Evolutionary conservation across 2,888 invertebrate genomes (phyloP), one percentile per base, ranked within the genome.

Genomic region (Megaustenia siamemsis): DNA sequence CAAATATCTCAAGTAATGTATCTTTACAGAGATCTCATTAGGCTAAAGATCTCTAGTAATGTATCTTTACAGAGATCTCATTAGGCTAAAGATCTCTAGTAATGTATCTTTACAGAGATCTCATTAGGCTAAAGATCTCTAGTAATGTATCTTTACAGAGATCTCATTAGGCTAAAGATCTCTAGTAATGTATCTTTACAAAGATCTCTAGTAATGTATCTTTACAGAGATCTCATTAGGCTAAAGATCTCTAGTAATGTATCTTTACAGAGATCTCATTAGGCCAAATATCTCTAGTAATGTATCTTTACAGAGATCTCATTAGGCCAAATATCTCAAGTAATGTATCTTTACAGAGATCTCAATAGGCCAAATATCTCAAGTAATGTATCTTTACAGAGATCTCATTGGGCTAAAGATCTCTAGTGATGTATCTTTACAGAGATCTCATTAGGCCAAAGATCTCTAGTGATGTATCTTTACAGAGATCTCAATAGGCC

Each of bases 81-180:
- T 38, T 21, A 18, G 5, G 28, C 60, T 60, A n/a, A n/a, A n/a
- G n/a, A 24, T 3, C n/a, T 60, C 60, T 60, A 60, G 3, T n/a
- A n/a, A 60, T n/a, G n/a, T 60, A 60, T 60, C 60, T 69, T 24
- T 18, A 24, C 38, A 69, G 38, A 69, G 38, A 69, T 40, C 68
- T 40, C 6, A 40, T 38, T 21, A 18, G 5, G 28, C 60, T 60
- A n/a, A n/a, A n/a, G n/a, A 24, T 3, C n/a, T 60, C 60, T 60
- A 60, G 3, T n/a, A n/a, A 60, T n/a, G n/a, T 60, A 60, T 60
- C 60, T 69, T 24, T 18, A 24, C 38, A 69, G 38, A 69, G 38
- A 69, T 40, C 68, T 40, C 6, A 40, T 38, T 21, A 18, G 5
- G 24, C 60, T 60, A n/a, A n/a, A n/a, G n/a, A n/a, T n/a, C n/a